A percentile compares a stretch with the other conserved stretches of the same genome.
These are phyloP conservation scores for Rhabdophis nuchalis DNA, from an alignment of 2,797 vertebrate genomes.

Conservation along the genomic window DNA sequence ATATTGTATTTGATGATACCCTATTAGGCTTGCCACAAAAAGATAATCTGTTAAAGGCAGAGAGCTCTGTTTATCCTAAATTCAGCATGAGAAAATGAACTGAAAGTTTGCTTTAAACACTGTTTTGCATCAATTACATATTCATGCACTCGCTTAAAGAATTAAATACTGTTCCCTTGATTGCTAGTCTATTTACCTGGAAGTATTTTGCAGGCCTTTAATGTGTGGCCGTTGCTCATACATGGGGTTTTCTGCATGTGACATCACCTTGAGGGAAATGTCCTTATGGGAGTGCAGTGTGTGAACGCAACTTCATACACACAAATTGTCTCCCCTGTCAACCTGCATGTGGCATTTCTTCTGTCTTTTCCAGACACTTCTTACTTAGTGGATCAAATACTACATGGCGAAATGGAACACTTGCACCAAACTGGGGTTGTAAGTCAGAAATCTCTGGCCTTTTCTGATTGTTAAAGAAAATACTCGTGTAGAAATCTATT, in stretches of 20 bases:
- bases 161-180: slow-evolving; percentile 10
- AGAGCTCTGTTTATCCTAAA: neutral
- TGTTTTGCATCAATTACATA: neutral
- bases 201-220: slow-evolving; percentile 29
- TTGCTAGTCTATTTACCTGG: neutral
- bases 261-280: neutral
- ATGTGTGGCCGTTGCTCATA: neutral
- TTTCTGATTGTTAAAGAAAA: neutral
- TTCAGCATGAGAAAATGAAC: slow-evolving; percentile 17
- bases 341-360: neutral
- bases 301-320: neutral
- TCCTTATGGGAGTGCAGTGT: neutral
- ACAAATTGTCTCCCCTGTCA: neutral
- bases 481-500: neutral
- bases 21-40: neutral
- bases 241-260: neutral
- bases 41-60: neutral
- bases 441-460: neutral
- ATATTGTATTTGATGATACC: slow-evolving; percentile 22
- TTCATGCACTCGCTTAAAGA: slow-evolving; percentile 10
- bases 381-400: neutral
- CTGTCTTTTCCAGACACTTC: neutral
- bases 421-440: no score
- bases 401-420: neutral
- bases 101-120: neutral